These are phyloP conservation scores for Progne subis DNA, from an alignment of 2,113 vertebrate genomes.

Conservation along the genomic window DNA sequence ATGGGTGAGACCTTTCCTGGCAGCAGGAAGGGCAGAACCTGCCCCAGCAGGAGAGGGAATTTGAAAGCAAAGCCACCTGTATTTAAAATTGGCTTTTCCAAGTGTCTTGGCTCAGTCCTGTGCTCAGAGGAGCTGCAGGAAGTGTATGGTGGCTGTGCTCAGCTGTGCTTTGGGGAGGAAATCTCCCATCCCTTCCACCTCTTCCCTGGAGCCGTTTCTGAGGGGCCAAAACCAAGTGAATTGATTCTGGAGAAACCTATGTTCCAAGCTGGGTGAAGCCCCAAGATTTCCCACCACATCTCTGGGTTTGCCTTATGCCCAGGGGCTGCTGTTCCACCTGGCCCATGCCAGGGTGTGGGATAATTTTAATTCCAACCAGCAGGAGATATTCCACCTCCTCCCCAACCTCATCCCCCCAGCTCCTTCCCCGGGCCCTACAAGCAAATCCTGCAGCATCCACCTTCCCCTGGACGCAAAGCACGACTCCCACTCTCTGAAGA, in stretches of 20 bases:
- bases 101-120: rapidly evolving
- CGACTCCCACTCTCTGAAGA: rapidly evolving
- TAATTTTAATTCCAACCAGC: not conserved
- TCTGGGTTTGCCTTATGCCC: rapidly evolving
- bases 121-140: not conserved
- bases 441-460: not conserved
- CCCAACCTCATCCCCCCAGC: not conserved
- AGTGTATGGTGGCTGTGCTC: not conserved
- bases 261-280: not conserved
- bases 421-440: not conserved
- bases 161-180: not conserved
- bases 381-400: not conserved
- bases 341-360: rapidly evolving
- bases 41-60: not conserved
- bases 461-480: not conserved
- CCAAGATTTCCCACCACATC: not conserved
- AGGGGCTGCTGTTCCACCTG: not conserved
- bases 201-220: not conserved
- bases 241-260: not conserved
- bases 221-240: not conserved
- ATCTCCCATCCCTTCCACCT: not conserved
- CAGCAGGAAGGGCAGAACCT: not conserved
- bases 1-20: not conserved
- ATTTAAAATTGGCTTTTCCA: not conserved
- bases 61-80: not conserved